phyloP scores from a whole-genome alignment of 2,888 invertebrate species.

The Papilio gigon region DNA sequence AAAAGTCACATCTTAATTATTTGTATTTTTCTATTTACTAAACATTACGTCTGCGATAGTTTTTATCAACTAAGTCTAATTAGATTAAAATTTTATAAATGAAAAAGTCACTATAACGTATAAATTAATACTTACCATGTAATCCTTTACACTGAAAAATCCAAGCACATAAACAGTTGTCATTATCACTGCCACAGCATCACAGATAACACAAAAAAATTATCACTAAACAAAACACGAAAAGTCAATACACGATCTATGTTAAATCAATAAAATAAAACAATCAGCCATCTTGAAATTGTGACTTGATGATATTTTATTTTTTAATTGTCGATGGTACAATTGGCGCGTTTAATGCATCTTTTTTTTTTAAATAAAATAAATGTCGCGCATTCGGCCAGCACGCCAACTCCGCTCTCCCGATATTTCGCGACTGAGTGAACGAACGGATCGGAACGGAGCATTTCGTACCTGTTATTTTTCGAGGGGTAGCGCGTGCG shows the following conservation, averaged over 20 bases:
- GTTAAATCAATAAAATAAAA: constrained; percentile 51
- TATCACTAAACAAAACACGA: constrained; percentile 74
- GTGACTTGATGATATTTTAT: constrained; percentile 50
- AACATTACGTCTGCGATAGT: neutral
- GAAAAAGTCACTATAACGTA: neutral
- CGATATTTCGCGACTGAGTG: constrained; percentile 70
- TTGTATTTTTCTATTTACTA: neutral
- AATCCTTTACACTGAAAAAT: constrained; percentile 70
- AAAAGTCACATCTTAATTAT: neutral
- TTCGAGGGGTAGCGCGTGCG: constrained; percentile 53
- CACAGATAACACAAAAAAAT: constrained; percentile 66
- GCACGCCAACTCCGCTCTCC: constrained; percentile 67
- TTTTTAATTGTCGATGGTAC: constrained; percentile 47
- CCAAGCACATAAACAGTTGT: constrained; percentile 73
- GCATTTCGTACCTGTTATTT: constrained; percentile 50
- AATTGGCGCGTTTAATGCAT: constrained; percentile 53
- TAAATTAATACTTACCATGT: constrained; percentile 61
- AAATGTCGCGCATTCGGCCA: constrained; percentile 51
- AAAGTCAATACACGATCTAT: constrained; percentile 67
- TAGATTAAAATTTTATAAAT: constrained; percentile 12
- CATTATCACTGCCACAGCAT: constrained; percentile 78
- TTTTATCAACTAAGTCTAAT: neutral
- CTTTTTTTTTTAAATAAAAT: constrained; percentile 52
- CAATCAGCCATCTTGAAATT: constrained; percentile 40
- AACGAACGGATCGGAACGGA: constrained; percentile 50